Evolutionary conservation across 2,888 invertebrate genomes (phyloP).

Genomic region (Buathra laborator): DNA sequence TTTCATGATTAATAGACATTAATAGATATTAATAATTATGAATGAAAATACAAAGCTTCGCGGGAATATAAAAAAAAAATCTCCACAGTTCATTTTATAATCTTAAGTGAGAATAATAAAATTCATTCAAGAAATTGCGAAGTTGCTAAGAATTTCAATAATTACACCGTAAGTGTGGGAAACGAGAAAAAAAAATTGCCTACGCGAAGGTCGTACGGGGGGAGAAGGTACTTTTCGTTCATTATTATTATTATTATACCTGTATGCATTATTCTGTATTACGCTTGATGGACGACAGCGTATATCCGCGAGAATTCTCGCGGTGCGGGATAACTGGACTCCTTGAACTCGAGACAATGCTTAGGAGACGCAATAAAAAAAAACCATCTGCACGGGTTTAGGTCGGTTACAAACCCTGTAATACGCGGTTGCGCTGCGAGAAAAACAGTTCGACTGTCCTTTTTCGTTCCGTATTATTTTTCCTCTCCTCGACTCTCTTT

Average conservation of each 20-base stretch:
- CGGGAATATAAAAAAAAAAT: not conserved
- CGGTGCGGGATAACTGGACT: constrained; percentile 37
- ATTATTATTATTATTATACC: not conserved
- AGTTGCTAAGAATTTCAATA: constrained; percentile 31
- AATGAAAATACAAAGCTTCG: not conserved
- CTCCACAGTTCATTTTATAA: not conserved
- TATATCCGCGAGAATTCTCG: constrained; percentile 21
- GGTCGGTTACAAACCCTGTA: not conserved
- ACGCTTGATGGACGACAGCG: constrained; percentile 13
- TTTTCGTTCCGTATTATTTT: constrained; percentile 13
- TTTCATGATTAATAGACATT: not conserved
- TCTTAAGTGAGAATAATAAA: constrained; percentile 10
- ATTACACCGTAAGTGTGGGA: constrained; percentile 22
- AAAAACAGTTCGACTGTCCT: constrained; percentile 14
- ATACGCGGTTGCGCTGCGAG: not conserved
- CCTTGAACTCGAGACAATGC: constrained; percentile 51
- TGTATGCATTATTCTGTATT: constrained; percentile 2
- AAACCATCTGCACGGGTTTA: no score
- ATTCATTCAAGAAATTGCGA: not conserved
- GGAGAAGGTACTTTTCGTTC: constrained; percentile 33
- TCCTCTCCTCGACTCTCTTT: constrained; percentile 16
- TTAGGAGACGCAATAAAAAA: not conserved
- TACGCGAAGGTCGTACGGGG: constrained; percentile 20
- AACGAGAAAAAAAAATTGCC: constrained; percentile 18
- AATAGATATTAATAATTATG: not conserved